Conservation (phyloP, 2,113 vertebrate species). For the Platanista minor region DNA sequence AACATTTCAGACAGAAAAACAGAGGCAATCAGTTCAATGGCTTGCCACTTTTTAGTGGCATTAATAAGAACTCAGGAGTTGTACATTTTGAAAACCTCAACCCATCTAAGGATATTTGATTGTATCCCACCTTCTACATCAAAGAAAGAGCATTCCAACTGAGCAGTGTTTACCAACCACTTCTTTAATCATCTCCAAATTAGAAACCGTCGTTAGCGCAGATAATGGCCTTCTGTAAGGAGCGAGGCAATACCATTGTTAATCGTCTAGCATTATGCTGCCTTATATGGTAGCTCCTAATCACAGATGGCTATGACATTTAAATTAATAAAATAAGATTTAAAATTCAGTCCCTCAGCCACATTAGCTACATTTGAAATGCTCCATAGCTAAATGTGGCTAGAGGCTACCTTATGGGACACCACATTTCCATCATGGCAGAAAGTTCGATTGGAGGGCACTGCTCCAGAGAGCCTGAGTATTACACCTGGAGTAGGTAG, state of each 20-base stretch:
- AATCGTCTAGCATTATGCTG: not conserved
- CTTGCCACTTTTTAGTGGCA: constrained; percentile 24
- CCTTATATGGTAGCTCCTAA: not conserved
- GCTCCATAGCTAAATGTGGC: not conserved
- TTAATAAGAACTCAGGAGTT: constrained; percentile 31
- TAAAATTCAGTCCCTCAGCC: not conserved
- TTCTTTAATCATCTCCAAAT: not conserved
- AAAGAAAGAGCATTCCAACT: not conserved
- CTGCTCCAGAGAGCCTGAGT: not conserved
- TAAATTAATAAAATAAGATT: not conserved
- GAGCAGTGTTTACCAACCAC: not conserved
- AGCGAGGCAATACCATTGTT: not conserved
- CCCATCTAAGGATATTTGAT: constrained; percentile 1
- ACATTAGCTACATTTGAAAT: not conserved
- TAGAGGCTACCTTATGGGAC: not conserved
- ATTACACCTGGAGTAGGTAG: not conserved
- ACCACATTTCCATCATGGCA: not conserved
- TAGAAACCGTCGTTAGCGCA: not conserved
- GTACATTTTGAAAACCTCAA: constrained; percentile 10
- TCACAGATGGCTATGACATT: not conserved
- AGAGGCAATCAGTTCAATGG: constrained; percentile 18
- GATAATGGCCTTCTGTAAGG: not conserved
- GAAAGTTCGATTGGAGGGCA: not conserved
- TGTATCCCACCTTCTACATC: not conserved
- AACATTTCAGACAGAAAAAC: constrained; percentile 13